phyloP scores from a whole-genome alignment of 2,797 vertebrate genomes.

The Graptemys geographica region DNA sequence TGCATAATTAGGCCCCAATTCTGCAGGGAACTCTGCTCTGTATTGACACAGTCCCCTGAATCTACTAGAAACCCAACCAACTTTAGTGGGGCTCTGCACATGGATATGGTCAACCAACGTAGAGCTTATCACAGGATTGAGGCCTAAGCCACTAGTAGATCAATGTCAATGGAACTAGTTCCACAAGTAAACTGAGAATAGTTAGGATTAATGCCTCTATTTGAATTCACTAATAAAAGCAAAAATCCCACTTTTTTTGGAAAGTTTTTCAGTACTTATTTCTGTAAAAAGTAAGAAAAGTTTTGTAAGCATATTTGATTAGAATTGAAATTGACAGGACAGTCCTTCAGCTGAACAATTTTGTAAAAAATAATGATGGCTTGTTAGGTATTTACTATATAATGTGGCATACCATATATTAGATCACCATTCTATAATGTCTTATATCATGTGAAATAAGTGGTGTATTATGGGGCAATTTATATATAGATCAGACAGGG shows the following conservation, averaged over 20 bases:
- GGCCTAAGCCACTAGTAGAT: not conserved
- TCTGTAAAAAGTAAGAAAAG: not conserved
- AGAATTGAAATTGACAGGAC: not conserved
- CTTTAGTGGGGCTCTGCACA: not conserved
- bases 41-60: not conserved
- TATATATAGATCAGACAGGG: not conserved
- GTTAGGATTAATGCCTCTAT: not conserved
- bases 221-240: not conserved
- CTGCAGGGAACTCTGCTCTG: not conserved
- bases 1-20: not conserved
- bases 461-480: not conserved
- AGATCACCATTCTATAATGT: not conserved
- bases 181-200: not conserved
- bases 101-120: not conserved
- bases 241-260: not conserved
- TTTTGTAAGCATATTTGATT: not conserved
- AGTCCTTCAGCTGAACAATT: not conserved
- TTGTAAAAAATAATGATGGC: not conserved
- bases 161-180: not conserved
- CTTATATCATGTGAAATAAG: not conserved
- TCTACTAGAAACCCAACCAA: not conserved
- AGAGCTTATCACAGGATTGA: not conserved
- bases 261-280: not conserved
- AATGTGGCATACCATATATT: not conserved
- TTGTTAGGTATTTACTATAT: not conserved